phyloP scores from a whole-genome alignment of 2,888 invertebrate species.

The Ennomos erosarius region DNA sequence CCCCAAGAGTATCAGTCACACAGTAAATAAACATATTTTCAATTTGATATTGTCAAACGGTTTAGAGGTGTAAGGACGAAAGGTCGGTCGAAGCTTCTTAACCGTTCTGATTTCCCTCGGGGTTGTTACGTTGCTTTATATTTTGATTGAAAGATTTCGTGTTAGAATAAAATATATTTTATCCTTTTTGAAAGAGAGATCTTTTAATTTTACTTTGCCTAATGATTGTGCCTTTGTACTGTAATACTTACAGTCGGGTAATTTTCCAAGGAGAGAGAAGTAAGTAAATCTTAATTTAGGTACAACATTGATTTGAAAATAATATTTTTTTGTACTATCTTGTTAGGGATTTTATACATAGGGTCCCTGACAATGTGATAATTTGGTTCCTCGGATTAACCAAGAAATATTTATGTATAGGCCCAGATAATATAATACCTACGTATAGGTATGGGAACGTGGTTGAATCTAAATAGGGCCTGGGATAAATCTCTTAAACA shows the following conservation, averaged over 20 bases:
- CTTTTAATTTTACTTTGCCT: slow-evolving; percentile 22
- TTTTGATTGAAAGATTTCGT: slow-evolving; percentile 43
- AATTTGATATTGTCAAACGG: slow-evolving; percentile 27
- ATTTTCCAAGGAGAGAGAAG: slow-evolving; percentile 5
- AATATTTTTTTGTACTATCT: no score
- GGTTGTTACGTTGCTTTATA: slow-evolving; percentile 44
- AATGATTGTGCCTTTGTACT: slow-evolving; percentile 23
- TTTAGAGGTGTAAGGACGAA: slow-evolving; percentile 33
- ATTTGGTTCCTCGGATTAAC: slow-evolving; percentile 6
- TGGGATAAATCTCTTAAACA: slow-evolving; percentile 45
- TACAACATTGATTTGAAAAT: background rate
- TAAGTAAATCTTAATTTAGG: slow-evolving; percentile 1
- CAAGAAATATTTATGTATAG: slow-evolving; percentile 32
- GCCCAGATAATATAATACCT: no score
- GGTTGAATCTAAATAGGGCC: slow-evolving; percentile 39
- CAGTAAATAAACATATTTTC: slow-evolving; percentile 7
- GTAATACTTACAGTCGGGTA: slow-evolving; percentile 1
- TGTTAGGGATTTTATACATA: no score
- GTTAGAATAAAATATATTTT: slow-evolving; percentile 36
- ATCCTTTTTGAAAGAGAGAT: slow-evolving; percentile 22
- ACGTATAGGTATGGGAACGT: slow-evolving; percentile 28
- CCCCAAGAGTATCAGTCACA: background rate
- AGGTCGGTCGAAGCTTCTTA: slow-evolving; percentile 46
- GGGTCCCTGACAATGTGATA: background rate
- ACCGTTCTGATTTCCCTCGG: slow-evolving; percentile 56